Percentiles rank a stretch among this genome's conserved stretches.
These are phyloP conservation scores for Plotosus lineatus DNA, from an alignment of 2,113 vertebrate species.

Conservation along the genomic window DNA sequence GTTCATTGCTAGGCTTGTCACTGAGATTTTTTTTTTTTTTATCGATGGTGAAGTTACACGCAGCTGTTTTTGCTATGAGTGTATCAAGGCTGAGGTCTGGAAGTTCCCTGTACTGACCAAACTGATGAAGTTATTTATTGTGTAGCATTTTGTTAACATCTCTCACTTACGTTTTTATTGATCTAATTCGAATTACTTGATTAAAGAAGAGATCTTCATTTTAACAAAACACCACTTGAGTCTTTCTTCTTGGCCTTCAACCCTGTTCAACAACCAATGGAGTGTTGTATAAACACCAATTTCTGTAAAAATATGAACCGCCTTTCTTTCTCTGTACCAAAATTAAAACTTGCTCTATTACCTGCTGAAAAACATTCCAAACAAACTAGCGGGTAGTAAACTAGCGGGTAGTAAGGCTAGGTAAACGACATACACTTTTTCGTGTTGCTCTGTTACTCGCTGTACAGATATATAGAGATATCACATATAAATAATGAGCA, in stretches of 20 bases:
- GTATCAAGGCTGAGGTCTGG: no score
- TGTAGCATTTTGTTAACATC: no score
- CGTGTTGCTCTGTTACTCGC: conserved; percentile 27
- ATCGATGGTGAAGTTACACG: no score
- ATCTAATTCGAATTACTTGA: neutral
- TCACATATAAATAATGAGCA: conserved; percentile 42
- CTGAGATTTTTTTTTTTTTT: no score
- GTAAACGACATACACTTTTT: conserved; percentile 1
- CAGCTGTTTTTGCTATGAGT: no score
- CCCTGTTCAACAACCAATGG: no score
- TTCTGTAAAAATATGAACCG: no score
- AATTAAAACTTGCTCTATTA: neutral
- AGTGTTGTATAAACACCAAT: no score
- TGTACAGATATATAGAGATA: conserved; percentile 5
- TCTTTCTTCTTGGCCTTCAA: neutral
- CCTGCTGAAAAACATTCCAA: neutral
- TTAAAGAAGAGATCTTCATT: neutral
- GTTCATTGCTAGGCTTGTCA: no score
- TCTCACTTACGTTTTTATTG: neutral
- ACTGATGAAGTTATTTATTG: no score
- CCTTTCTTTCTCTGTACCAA: neutral
- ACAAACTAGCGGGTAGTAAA: conserved; percentile 10
- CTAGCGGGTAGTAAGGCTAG: neutral
- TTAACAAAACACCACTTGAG: neutral
- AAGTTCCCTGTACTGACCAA: no score